A percentile compares a stretch with the other conserved stretches of the same genome.
phyloP scores from a whole-genome alignment of 2,113 vertebrate species.

The Campylorhamphus procurvoides region DNA sequence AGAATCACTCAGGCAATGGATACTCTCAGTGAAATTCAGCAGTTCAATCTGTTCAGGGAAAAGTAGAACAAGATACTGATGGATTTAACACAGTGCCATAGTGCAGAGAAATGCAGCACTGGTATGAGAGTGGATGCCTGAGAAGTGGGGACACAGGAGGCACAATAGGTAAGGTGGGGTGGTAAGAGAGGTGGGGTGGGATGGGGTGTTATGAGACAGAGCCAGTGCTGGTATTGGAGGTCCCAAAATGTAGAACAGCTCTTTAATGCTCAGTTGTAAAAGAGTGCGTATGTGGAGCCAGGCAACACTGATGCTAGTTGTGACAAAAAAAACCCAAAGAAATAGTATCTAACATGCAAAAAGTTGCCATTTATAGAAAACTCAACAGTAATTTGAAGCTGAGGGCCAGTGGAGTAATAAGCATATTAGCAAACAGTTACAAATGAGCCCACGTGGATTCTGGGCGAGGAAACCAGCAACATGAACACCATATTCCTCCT shows the following conservation, averaged over 20 bases:
- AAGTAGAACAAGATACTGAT: neutral
- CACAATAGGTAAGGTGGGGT: neutral
- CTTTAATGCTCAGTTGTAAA: neutral
- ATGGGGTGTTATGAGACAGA: neutral
- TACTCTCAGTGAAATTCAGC: neutral
- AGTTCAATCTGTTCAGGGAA: neutral
- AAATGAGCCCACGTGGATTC: neutral
- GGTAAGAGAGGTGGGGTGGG: neutral
- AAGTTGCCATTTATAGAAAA: neutral
- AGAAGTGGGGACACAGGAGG: neutral
- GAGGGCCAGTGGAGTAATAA: neutral
- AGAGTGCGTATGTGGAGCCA: neutral
- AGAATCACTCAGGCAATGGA: neutral
- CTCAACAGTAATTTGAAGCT: neutral
- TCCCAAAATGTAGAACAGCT: neutral
- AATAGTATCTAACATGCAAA: neutral
- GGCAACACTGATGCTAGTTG: neutral
- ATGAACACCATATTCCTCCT: neutral
- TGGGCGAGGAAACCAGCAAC: neutral
- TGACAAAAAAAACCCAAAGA: neutral
- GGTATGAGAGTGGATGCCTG: neutral
- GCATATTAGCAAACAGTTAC: neutral
- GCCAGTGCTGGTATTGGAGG: neutral
- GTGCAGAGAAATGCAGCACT: neutral
- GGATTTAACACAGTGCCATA: neutral